phyloP scores from a whole-genome alignment of 2,888 invertebrate species.

The Cryptocheilus praepositus region DNA sequence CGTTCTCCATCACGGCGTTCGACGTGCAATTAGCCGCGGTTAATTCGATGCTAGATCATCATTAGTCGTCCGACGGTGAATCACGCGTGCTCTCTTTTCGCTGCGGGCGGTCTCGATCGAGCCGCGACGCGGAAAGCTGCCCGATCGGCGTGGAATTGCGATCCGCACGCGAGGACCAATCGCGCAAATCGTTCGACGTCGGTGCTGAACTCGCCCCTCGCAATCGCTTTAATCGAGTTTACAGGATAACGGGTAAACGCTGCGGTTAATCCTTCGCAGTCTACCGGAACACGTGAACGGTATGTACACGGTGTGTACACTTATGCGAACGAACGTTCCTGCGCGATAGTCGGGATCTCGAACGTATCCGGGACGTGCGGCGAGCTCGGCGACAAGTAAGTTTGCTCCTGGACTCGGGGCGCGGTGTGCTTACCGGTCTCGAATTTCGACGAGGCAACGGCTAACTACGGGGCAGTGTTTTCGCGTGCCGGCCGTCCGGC shows the following conservation, averaged over 20 bases:
- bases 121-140: no score
- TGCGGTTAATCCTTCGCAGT: constrained; percentile 40
- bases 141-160: background rate
- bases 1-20: background rate
- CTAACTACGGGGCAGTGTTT: no score
- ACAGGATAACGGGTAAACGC: constrained; percentile 54
- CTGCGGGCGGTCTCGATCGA: no score
- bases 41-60: background rate
- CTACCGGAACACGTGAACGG: background rate
- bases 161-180: constrained; percentile 25
- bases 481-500: no score
- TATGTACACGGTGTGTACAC: background rate
- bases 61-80: background rate
- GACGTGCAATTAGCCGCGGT: constrained; percentile 13
- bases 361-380: background rate
- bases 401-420: background rate
- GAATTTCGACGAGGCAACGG: no score
- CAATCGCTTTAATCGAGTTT: constrained; percentile 58
- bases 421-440: no score
- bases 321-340: background rate
- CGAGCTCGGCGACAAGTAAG: background rate
- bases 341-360: background rate
- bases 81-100: no score
- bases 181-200: constrained; percentile 53
- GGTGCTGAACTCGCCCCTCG: constrained; percentile 50